These are phyloP conservation scores for Macrobrachium nipponense DNA, from an alignment of 1,140 invertebrate genomes.

Conservation along the genomic window DNA sequence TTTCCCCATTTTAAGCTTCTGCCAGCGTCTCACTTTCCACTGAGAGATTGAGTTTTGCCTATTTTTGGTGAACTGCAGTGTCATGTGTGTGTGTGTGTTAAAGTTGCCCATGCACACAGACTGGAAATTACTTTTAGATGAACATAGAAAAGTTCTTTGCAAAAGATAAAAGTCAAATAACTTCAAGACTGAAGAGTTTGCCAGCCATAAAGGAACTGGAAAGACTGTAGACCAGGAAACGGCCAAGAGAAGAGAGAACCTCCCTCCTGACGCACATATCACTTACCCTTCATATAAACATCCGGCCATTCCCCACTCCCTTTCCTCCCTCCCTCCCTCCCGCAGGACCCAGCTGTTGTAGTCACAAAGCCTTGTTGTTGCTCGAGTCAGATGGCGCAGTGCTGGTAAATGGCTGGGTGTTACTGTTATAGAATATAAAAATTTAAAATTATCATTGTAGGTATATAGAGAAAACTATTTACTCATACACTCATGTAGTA, in stretches of 20 bases:
- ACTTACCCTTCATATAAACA: conserved; percentile 58
- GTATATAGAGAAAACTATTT: background rate
- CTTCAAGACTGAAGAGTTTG: conserved; percentile 43
- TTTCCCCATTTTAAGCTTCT: conserved; percentile 48
- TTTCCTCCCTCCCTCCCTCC: conserved; percentile 49
- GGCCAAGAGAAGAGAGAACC: conserved; percentile 51
- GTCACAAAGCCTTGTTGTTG: conserved; percentile 45
- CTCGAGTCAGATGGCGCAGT: conserved; percentile 47
- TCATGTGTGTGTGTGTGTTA: conserved; percentile 36
- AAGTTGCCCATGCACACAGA: conserved; percentile 44
- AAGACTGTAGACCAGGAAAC: conserved; percentile 43
- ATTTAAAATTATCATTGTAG: conserved; percentile 16
- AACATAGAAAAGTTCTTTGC: conserved; percentile 23
- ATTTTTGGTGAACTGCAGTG: conserved; percentile 48
- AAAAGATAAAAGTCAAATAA: conserved; percentile 38
- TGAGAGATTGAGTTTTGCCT: conserved; percentile 46
- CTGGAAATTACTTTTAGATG: background rate
- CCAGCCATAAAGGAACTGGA: conserved; percentile 37
- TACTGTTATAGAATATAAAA: conserved; percentile 1
- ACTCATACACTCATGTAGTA: background rate
- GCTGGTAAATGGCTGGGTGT: conserved; percentile 53
- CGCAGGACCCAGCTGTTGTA: conserved; percentile 49
- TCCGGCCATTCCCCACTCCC: conserved; percentile 56
- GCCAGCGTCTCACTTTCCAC: conserved; percentile 47
- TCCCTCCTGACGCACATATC: conserved; percentile 60